Percentiles rank a stretch among this genome's conserved stretches.
These are phyloP conservation scores for Salticus scenicus DNA, from an alignment of 2,888 invertebrate species.

Conservation along the genomic window DNA sequence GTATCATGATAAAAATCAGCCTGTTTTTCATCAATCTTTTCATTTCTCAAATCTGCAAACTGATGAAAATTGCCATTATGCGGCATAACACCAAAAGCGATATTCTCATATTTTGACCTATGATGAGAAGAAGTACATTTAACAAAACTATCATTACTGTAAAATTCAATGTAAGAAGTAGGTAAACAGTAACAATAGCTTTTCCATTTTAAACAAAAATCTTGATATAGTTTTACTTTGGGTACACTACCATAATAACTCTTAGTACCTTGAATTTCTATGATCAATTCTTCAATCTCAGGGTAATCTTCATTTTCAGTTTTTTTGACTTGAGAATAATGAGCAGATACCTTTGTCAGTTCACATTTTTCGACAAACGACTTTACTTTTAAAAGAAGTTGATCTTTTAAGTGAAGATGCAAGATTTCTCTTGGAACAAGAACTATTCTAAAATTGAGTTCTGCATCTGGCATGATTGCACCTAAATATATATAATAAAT, in stretches of 20 bases:
- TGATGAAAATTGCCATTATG: slow-evolving; percentile 37
- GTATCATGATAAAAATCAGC: slow-evolving; percentile 50
- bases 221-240: not conserved
- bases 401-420: not conserved
- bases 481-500: no score
- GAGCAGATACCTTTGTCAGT: not conserved
- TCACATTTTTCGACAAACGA: slow-evolving; percentile 13
- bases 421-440: slow-evolving; percentile 6
- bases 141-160: slow-evolving; percentile 36
- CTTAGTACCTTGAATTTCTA: slow-evolving; percentile 27
- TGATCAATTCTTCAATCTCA: slow-evolving; percentile 43
- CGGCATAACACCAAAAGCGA: slow-evolving; percentile 36
- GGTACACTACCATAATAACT: not conserved
- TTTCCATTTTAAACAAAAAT: slow-evolving; percentile 36
- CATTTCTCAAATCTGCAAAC: not conserved
- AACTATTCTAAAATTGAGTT: slow-evolving; percentile 37
- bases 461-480: no score
- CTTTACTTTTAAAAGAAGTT: not conserved
- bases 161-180: slow-evolving; percentile 5
- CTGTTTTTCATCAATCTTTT: not conserved
- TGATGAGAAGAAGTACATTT: not conserved
- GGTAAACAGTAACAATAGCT: not conserved
- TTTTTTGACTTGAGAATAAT: slow-evolving; percentile 33
- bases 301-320: slow-evolving; percentile 45
- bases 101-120: not conserved